Evolutionary conservation across 2,888 invertebrate genomes (phyloP), one percentile per base, ranked within the genome.

Genomic region (Lepeophtheirus nordmannii): DNA sequence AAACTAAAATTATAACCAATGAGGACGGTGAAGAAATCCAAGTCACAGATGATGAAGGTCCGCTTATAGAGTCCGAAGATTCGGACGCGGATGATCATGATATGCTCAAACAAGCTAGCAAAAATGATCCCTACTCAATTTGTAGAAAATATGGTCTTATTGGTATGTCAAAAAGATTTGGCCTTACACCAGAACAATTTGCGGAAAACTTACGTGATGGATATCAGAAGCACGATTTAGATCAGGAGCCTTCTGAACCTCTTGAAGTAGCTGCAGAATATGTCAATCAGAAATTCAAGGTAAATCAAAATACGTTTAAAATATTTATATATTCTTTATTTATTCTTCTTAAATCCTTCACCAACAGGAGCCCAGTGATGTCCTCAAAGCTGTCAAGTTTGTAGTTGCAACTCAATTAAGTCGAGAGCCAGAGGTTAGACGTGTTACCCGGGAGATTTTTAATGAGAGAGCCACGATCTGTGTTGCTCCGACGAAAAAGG

Each of bases 201-300:
- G 93, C 92, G 0, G 94, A 96, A 78, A 97, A 98, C 78, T 80
- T 97, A 10, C 82, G 92, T 1, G 94, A 96, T 73, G 91, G 92
- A 75, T 96, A 96, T 75, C 90, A 91, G 75, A 80, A 91, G 14
- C 89, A 93, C 74, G 96, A 96, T 73, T 90, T 96, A 1, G 93
- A 93, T 62, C 94, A 96, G 74, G 89, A 88, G 71, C 83, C 85
- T 0, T 81, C 84, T n/a, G 86, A 89, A 70, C 92, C 93, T 0
- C 72, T 81, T 0, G 87, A 89, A 70, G 79, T 89, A 20, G 93
- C 93, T 0, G 83, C 83, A 65, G 87, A 90, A 71, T 90, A 82
- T 73, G 69, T 78, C 37, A 74, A 71, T 40, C 69, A 40, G 1
- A 46, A 39, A 22, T 23, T 64, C 10, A 64, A 60, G 46, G 38